phyloP scores from a whole-genome alignment of 2,113 vertebrate species.

The Pseudopipra pipra region DNA sequence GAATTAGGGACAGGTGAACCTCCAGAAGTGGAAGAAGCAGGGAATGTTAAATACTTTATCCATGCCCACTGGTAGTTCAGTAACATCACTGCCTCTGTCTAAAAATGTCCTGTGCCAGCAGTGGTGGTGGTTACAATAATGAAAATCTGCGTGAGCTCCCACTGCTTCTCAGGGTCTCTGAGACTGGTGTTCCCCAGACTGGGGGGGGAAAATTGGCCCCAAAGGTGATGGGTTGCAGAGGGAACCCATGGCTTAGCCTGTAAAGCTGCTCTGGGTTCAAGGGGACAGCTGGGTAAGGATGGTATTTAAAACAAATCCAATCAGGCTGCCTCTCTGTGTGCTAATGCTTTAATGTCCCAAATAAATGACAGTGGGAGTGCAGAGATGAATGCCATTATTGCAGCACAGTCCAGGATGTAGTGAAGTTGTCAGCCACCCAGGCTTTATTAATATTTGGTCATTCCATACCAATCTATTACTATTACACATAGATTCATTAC shows the following conservation, averaged over 20 bases:
- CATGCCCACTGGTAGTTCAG: background rate
- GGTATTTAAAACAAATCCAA: background rate
- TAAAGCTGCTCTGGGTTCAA: background rate
- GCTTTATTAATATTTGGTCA: slow-evolving; percentile 52
- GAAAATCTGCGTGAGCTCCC: background rate
- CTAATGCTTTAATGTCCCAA: background rate
- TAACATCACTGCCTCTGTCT: background rate
- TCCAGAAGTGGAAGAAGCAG: background rate
- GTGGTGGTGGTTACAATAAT: background rate
- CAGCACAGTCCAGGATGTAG: background rate
- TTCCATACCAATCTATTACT: slow-evolving; percentile 36
- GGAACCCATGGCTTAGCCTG: background rate
- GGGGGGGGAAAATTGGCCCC: background rate
- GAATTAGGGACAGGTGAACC: background rate
- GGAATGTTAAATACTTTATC: background rate
- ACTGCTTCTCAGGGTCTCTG: background rate
- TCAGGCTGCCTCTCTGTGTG: background rate
- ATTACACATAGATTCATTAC: slow-evolving; percentile 33
- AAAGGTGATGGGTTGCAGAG: background rate
- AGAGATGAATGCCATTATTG: background rate
- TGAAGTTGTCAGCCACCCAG: slow-evolving; percentile 47
- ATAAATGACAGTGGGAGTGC: background rate
- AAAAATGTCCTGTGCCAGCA: background rate
- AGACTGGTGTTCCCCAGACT: background rate
- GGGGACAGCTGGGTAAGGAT: background rate